Evolutionary conservation across 2,888 invertebrate species (phyloP).

Genomic region (Drosophila fulvimacula): DNA sequence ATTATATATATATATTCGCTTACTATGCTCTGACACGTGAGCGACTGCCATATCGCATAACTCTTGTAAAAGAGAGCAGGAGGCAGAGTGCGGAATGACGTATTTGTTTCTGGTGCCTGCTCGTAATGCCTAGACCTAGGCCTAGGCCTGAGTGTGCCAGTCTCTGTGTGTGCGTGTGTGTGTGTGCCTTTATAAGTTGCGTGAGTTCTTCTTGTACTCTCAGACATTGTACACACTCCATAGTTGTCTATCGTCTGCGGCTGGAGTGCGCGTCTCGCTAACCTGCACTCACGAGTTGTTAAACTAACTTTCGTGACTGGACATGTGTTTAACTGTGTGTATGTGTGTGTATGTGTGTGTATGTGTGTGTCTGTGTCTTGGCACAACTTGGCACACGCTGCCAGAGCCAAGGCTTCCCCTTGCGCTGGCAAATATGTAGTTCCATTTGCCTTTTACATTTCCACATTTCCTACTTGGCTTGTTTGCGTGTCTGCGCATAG

Average conservation of each 20-base stretch:
- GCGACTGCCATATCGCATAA: constrained; percentile 39
- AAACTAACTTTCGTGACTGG: constrained; percentile 79
- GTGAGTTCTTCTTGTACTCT: constrained; percentile 69
- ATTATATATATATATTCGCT: constrained; percentile 16
- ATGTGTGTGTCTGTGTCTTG: constrained; percentile 47
- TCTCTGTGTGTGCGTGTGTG: constrained; percentile 18
- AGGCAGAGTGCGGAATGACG: not conserved
- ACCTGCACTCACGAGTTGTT: constrained; percentile 66
- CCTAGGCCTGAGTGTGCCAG: constrained; percentile 33
- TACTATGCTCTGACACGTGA: constrained; percentile 34
- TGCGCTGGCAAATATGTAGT: constrained; percentile 52
- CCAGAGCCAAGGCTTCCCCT: constrained; percentile 8
- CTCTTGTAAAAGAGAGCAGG: constrained; percentile 8
- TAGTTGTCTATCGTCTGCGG: constrained; percentile 48
- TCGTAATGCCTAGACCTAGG: constrained; percentile 14
- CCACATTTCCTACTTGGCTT: constrained; percentile 64
- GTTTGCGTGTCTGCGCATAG: constrained; percentile 69
- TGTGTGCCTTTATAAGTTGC: constrained; percentile 61
- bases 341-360: constrained; percentile 30
- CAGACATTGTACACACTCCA: constrained; percentile 61
- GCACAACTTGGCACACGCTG: constrained; percentile 59
- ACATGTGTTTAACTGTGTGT: constrained; percentile 43
- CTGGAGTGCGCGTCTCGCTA: constrained; percentile 66
- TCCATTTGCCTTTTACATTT: constrained; percentile 80
- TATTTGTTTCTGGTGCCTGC: constrained; percentile 15